Conservation (phyloP, 2,888 invertebrate genomes). For the Pasiphila rectangulata region DNA sequence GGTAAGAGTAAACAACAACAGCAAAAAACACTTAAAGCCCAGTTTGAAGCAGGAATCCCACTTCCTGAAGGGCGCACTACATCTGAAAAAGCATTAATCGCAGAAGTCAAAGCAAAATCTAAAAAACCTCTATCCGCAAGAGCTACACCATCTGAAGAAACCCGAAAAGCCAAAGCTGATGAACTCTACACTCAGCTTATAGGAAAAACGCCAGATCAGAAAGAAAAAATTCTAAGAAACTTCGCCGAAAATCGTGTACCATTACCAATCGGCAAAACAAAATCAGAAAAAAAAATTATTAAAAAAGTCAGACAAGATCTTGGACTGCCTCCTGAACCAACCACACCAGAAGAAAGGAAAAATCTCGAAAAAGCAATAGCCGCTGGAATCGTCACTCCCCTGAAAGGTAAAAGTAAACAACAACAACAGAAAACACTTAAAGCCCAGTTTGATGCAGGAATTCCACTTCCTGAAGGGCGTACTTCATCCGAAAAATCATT, state of each 20-base stretch:
- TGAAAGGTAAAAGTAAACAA: conserved; percentile 31
- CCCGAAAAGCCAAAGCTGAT: conserved; percentile 28
- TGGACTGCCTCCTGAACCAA: conserved; percentile 34
- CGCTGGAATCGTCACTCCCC: conserved; percentile 29
- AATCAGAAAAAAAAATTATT: conserved; percentile 32
- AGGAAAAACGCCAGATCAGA: conserved; percentile 37
- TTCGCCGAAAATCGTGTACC: conserved; percentile 32
- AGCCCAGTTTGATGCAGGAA: conserved; percentile 33
- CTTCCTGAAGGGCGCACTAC: conserved; percentile 31
- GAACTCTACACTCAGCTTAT: conserved; percentile 15
- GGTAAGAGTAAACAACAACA: conserved; percentile 37
- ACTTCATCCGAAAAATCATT: conserved; percentile 40
- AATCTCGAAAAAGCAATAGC: conserved; percentile 30
- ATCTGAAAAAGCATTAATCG: conserved; percentile 29
- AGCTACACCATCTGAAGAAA: conserved; percentile 29
- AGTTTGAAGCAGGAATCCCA: conserved; percentile 35
- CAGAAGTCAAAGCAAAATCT: conserved; percentile 7
- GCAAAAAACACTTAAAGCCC: conserved; percentile 40
- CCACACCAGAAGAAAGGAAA: conserved; percentile 32
- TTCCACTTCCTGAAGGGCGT: conserved; percentile 40
- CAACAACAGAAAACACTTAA: conserved; percentile 37
- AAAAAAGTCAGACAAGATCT: conserved; percentile 34
- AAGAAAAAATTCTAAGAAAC: conserved; percentile 38
- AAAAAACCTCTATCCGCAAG: conserved; percentile 1
- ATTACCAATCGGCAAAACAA: conserved; percentile 34